Evolutionary conservation across 1,140 invertebrate genomes (phyloP).

Genomic region (Aradophagus sp.): DNA sequence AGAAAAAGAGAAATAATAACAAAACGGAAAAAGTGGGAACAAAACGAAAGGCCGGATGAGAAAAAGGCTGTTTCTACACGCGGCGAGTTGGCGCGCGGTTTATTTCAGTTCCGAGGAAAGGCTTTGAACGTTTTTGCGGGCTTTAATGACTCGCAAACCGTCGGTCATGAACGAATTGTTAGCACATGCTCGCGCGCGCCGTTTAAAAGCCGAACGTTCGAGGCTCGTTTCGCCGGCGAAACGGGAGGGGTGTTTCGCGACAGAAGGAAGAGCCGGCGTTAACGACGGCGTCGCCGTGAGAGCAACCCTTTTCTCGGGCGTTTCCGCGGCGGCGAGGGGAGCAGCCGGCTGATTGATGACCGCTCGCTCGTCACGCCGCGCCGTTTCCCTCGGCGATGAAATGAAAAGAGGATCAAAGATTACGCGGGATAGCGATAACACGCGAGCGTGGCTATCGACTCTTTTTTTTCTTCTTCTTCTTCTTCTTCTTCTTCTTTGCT

Average conservation of each 20-base stretch:
- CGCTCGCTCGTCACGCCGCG: slow-evolving; percentile 19
- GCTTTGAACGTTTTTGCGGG: slow-evolving; percentile 47
- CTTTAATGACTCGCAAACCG: slow-evolving; percentile 42
- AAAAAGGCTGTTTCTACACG: slow-evolving; percentile 35
- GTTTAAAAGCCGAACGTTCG: slow-evolving; percentile 1
- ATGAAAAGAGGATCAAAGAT: slow-evolving; percentile 18
- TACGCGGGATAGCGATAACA: slow-evolving; percentile 8
- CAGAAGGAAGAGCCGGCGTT: slow-evolving; percentile 27
- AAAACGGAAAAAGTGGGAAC: neutral
- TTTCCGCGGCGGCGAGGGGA: slow-evolving; percentile 23
- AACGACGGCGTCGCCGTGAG: slow-evolving; percentile 53
- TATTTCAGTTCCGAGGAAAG: slow-evolving; percentile 25
- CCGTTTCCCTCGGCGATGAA: slow-evolving; percentile 20
- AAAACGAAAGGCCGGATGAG: slow-evolving; percentile 19
- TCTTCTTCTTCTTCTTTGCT: neutral
- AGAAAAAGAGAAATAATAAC: no score
- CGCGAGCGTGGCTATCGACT: neutral
- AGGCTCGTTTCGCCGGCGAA: neutral
- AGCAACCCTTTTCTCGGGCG: slow-evolving; percentile 40
- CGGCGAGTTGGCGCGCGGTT: neutral
- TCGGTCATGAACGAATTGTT: slow-evolving; percentile 51
- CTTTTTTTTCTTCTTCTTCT: neutral
- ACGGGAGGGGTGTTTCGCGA: slow-evolving; percentile 13
- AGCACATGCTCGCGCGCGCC: slow-evolving; percentile 43
- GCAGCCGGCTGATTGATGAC: slow-evolving; percentile 47